A percentile compares a stretch with the other conserved stretches of the same genome.
Evolutionary conservation across 2,797 vertebrate genomes (phyloP).

Genomic region (Phyllotis vaccarum): DNA sequence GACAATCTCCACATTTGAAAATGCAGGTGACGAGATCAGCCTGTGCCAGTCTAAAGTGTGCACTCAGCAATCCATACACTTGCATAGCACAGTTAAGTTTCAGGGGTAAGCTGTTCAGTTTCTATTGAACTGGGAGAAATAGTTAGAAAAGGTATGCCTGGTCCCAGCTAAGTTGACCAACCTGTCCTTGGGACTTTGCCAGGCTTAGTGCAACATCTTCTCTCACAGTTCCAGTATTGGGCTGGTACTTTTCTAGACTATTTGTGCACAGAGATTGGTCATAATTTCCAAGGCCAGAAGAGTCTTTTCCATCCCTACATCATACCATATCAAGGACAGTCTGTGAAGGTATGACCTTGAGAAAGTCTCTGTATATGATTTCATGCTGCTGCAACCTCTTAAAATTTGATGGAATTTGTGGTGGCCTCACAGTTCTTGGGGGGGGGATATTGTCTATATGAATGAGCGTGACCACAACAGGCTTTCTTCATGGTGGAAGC

Average conservation of each 20-base stretch:
- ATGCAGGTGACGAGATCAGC: too few species aligned
- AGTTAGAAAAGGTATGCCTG: not conserved
- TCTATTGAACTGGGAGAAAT: not conserved
- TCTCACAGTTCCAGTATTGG: not conserved
- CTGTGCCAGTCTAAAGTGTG: too few species aligned
- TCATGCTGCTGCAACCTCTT: not conserved
- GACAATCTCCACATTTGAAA: not conserved
- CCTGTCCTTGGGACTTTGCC: not conserved
- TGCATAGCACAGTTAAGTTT: not conserved
- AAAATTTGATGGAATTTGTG: not conserved
- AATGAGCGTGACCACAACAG: not conserved
- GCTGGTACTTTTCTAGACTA: not conserved
- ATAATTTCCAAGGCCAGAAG: not conserved
- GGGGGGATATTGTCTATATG: not conserved
- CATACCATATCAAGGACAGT: not conserved
- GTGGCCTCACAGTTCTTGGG: not conserved
- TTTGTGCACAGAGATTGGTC: not conserved
- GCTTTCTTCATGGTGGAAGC: not conserved
- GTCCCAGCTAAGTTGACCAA: not conserved
- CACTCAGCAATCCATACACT: not conserved
- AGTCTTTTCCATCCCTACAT: not conserved
- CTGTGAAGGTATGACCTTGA: not conserved
- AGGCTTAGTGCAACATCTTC: not conserved
- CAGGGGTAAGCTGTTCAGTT: not conserved
- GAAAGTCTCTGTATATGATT: not conserved